A percentile compares a stretch with the other conserved stretches of the same genome.
phyloP scores from a whole-genome alignment of 2,888 invertebrate genomes.

The Cantharis rufa region DNA sequence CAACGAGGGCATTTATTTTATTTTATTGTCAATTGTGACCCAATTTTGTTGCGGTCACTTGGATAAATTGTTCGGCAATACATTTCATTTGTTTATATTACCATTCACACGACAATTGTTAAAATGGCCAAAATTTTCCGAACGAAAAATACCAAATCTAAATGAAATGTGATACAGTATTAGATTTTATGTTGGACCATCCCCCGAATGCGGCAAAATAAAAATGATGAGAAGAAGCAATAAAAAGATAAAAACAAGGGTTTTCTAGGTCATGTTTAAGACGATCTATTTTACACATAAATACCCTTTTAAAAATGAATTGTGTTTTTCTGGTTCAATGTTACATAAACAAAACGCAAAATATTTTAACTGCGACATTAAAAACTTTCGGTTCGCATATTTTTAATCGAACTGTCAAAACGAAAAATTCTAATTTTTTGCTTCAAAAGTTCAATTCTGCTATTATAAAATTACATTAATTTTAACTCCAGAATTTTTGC shows the following conservation, averaged over 20 bases:
- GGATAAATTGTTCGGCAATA: slow-evolving; percentile 13
- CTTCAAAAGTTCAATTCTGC: background rate
- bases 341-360: background rate
- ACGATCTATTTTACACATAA: slow-evolving; percentile 18
- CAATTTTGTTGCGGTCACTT: slow-evolving; percentile 28
- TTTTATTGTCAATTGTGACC: slow-evolving; percentile 30
- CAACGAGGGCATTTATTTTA: slow-evolving; percentile 28
- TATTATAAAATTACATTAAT: background rate
- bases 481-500: background rate
- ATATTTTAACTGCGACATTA: too few relatives aligned
- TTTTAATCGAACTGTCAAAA: background rate
- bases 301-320: slow-evolving; percentile 7
- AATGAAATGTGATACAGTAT: slow-evolving; percentile 3
- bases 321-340: background rate
- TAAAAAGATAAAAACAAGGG: slow-evolving; percentile 17
- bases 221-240: slow-evolving; percentile 11
- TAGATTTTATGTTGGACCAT: slow-evolving; percentile 10
- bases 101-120: slow-evolving; percentile 3
- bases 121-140: background rate
- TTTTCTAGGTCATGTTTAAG: slow-evolving; percentile 10
- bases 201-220: slow-evolving; percentile 10
- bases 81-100: slow-evolving; percentile 21
- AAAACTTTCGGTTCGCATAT: background rate
- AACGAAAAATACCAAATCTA: background rate
- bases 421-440: background rate